Conservation (phyloP, 2,113 vertebrate genomes). For the Perca schrenkii region DNA sequence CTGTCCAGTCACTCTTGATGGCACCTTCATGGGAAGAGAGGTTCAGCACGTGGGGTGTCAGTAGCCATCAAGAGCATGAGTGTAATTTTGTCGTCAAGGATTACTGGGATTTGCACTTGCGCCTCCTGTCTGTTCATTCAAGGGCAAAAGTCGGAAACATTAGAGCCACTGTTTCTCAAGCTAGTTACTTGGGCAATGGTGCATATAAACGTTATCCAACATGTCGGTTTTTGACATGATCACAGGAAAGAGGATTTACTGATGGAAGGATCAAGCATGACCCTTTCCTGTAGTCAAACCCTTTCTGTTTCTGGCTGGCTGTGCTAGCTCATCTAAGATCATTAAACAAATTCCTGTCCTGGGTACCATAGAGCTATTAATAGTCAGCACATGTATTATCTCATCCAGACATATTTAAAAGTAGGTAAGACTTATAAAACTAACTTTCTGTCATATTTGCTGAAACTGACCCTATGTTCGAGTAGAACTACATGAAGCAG, state of each 20-base stretch:
- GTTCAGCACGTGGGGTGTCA: conserved; percentile 1
- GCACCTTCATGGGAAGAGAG: conserved; percentile 4
- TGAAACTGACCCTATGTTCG: too few relatives aligned
- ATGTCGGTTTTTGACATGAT: conserved; percentile 7
- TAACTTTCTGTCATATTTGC: too few relatives aligned
- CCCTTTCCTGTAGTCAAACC: not conserved
- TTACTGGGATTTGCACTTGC: conserved; percentile 63
- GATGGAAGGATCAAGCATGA: conserved; percentile 30
- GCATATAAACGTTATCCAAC: not conserved
- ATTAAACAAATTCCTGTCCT: conserved; percentile 22
- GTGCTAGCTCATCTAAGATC: conserved; percentile 25
- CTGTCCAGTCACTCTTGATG: conserved; percentile 13
- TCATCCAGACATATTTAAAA: too few relatives aligned
- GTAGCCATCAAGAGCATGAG: conserved; percentile 33
- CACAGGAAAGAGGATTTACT: not conserved
- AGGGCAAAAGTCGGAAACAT: conserved; percentile 38
- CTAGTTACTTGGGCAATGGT: not conserved
- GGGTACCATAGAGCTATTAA: not conserved
- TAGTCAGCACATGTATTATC: not conserved
- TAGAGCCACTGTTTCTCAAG: not conserved
- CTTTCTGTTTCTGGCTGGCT: not conserved
- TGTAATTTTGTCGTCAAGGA: conserved; percentile 62
- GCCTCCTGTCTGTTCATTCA: conserved; percentile 40
- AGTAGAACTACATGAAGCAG: too few relatives aligned
- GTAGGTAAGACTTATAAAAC: too few relatives aligned